phyloP scores from a whole-genome alignment of 1,140 invertebrate species.

The Megathymus violae region DNA sequence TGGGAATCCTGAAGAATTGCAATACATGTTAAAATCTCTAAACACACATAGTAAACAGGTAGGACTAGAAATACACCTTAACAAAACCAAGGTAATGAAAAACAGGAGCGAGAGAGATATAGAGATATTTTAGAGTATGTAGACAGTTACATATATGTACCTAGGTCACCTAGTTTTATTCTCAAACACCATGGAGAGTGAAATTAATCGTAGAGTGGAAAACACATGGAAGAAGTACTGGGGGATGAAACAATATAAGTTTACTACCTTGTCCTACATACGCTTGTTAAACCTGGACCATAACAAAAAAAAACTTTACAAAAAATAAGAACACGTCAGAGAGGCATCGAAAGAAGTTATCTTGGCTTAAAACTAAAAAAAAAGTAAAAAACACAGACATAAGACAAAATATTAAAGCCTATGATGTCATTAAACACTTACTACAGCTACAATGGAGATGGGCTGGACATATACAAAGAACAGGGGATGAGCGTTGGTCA shows the following conservation, averaged over 20 bases:
- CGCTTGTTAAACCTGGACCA: background rate
- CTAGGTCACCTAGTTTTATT: background rate
- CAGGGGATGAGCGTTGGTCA: too few species aligned
- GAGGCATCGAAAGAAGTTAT: background rate
- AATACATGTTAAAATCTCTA: background rate
- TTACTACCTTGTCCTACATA: conserved; percentile 2
- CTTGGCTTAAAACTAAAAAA: background rate
- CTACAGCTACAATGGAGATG: too few species aligned
- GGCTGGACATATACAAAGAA: too few species aligned
- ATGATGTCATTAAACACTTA: too few species aligned
- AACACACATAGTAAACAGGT: background rate
- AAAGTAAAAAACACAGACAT: background rate
- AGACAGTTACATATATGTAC: background rate
- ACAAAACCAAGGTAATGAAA: background rate
- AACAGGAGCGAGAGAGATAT: background rate
- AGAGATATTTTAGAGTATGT: background rate
- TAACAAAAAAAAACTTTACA: background rate
- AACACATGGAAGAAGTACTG: background rate
- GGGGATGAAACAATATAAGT: background rate
- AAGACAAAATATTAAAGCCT: too few species aligned
- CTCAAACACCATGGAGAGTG: background rate
- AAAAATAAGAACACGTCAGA: background rate
- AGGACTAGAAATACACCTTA: background rate
- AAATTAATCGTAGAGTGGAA: background rate
- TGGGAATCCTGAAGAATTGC: too few species aligned